Base-by-base conservation (phyloP, 2,113 vertebrate species). In the Xenopus borealis region DNA sequence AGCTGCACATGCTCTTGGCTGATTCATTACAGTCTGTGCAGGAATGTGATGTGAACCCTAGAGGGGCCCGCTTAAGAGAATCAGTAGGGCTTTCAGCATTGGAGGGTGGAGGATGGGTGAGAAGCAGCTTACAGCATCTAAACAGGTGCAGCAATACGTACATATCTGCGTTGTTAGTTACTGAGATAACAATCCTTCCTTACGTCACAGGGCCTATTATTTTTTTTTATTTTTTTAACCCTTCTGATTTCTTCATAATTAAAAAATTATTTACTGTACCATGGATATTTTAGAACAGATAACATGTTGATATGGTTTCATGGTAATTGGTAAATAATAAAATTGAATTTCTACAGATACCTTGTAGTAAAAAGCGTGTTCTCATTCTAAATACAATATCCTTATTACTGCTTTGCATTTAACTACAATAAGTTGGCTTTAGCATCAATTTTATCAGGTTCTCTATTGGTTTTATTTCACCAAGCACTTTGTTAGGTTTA, bases 81-180 rank as follows among this genome's bases (percentile, higher is more conserved):
- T 18, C 46, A 67, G 19, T 27, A 23, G 46, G 65, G 64, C 17
- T 45, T 57, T 69, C 50, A 69, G 17, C 59, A 13, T 23, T 45
- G 46, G 10, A 47, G n/a, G 8, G 18, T 18, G 69, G 69, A 57
- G 55, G 69, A 47, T 20, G 69, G 55, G 55, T 62, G 53, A 71
- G 69, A 59, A 71, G 27, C 67, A 19, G n/a, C 30, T 46, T 52
- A 47, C 17, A 47, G 45, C 45, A 47, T 67, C 12, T 16, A 23
- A 67, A 20, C 66, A 67, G 66, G 66, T 67, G 66, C 66, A 67
- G 66, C 44, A 12, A 23, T 61, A 27, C 18, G 20, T 20, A 61
- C 20, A 14, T 61, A 23, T 55, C 58, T 61, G 58, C 58, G 20
- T 61, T 61, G 58, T 61, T 61, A 27, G 18, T 61, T 20, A 61